phyloP scores from a whole-genome alignment of 2,113 vertebrate genomes.

The Pimephales promelas region DNA sequence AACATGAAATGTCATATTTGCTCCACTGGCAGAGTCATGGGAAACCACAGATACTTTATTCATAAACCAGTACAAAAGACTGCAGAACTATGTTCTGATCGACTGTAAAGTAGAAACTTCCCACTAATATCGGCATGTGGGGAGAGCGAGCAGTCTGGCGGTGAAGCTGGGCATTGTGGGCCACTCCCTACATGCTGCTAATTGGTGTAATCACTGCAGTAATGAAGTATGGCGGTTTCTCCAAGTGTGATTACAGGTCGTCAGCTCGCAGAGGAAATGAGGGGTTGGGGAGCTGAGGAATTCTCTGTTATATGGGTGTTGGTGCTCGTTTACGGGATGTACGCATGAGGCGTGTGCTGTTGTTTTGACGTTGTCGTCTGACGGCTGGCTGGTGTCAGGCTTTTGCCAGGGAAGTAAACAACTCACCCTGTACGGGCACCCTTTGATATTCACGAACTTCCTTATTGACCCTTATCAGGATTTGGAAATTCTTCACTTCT shows the following conservation, averaged over 20 bases:
- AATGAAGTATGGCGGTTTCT: slow-evolving; percentile 61
- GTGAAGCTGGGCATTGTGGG: slow-evolving; percentile 51
- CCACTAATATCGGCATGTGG: slow-evolving; percentile 35
- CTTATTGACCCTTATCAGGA: slow-evolving; percentile 55
- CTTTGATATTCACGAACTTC: slow-evolving; percentile 55
- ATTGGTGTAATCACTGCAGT: slow-evolving; percentile 64
- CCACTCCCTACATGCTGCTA: slow-evolving; percentile 62
- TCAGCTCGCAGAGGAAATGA: slow-evolving; percentile 60
- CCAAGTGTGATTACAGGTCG: slow-evolving; percentile 60
- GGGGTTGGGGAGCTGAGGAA: slow-evolving; percentile 59
- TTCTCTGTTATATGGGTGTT: slow-evolving; percentile 63
- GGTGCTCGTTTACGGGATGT: slow-evolving; percentile 74
- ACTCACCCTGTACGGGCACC: slow-evolving; percentile 40
- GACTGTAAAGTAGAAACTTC: slow-evolving; percentile 13
- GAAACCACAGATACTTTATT: not conserved
- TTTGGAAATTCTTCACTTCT: slow-evolving; percentile 39
- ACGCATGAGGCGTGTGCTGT: slow-evolving; percentile 70
- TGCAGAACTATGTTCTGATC: not conserved
- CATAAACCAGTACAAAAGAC: slow-evolving; percentile 12
- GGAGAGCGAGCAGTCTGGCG: slow-evolving; percentile 42
- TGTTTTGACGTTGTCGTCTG: slow-evolving; percentile 76
- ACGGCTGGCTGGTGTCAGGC: slow-evolving; percentile 74
- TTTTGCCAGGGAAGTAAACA: slow-evolving; percentile 75
- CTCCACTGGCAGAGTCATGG: not conserved
- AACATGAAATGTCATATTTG: not conserved